A percentile compares a stretch with the other conserved stretches of the same genome.
phyloP scores from a whole-genome alignment of 2,797 vertebrate species.

The Forpus xanthops region DNA sequence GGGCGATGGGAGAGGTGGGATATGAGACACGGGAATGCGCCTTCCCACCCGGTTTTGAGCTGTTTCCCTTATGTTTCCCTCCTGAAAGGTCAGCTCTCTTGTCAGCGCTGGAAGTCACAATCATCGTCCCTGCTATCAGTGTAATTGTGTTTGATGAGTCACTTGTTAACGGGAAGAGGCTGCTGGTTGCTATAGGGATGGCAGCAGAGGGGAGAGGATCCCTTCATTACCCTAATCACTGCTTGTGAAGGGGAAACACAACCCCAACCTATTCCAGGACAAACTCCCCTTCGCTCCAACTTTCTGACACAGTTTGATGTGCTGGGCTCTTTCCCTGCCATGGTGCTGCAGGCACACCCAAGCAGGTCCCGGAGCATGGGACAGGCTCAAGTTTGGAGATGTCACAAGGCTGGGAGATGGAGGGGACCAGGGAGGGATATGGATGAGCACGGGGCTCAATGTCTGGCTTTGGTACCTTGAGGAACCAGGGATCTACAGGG shows the following conservation, averaged over 20 bases:
- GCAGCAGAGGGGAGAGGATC: conserved; percentile 44
- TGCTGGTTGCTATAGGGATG: conserved; percentile 66
- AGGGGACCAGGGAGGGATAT: rapidly evolving
- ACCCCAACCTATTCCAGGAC: background rate
- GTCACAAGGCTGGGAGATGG: background rate
- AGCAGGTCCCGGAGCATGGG: background rate
- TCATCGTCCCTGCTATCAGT: background rate
- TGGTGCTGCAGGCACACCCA: background rate
- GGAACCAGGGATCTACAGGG: background rate
- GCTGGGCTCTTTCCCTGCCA: background rate
- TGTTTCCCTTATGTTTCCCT: background rate
- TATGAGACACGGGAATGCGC: rapidly evolving
- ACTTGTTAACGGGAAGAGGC: conserved; percentile 37
- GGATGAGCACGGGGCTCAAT: rapidly evolving
- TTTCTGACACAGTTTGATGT: rapidly evolving
- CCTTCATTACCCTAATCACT: background rate
- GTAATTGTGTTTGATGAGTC: conserved; percentile 38
- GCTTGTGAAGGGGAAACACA: background rate
- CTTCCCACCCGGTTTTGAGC: background rate
- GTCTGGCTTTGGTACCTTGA: rapidly evolving
- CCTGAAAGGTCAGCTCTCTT: background rate
- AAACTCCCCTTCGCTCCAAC: rapidly evolving
- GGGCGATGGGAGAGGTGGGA: rapidly evolving
- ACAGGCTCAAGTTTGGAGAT: background rate
- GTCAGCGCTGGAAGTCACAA: background rate